These are phyloP conservation scores for Cottoperca gobio DNA, from an alignment of 2,797 vertebrate genomes.

Conservation along the genomic window DNA sequence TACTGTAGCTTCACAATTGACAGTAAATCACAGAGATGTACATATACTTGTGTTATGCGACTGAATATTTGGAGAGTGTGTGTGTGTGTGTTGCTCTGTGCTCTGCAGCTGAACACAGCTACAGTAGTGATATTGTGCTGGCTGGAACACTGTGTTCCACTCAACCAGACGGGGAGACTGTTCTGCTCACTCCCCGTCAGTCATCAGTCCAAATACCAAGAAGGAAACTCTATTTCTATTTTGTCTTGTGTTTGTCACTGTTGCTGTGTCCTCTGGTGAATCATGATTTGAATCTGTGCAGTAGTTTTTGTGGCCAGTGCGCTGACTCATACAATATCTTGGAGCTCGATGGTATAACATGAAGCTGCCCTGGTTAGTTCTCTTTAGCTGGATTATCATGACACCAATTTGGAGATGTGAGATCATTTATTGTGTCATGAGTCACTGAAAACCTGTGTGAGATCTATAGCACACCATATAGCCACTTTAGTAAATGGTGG, in stretches of 20 bases:
- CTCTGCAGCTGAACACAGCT: conserved; percentile 51
- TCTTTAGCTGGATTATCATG: background rate
- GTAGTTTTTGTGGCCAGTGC: conserved; percentile 13
- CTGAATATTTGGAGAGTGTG: background rate
- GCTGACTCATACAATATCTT: no score
- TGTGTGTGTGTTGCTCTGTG: conserved; percentile 12
- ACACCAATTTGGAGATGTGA: background rate
- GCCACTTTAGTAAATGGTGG: no score
- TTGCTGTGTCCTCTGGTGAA: conserved; percentile 17
- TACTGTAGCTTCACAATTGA: conserved; percentile 1
- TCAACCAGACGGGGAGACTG: conserved; percentile 50
- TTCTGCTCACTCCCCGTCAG: conserved; percentile 42
- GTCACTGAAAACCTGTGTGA: no score
- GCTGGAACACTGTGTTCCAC: conserved; percentile 67
- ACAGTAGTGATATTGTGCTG: conserved; percentile 56
- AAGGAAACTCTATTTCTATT: conserved; percentile 27
- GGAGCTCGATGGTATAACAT: no score
- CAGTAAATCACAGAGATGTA: conserved; percentile 12
- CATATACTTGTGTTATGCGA: conserved; percentile 4
- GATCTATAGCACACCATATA: no score
- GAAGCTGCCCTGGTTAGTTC: background rate
- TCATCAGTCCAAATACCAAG: conserved; percentile 41
- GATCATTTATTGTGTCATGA: background rate
- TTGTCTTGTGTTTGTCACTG: conserved; percentile 10
- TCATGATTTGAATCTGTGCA: conserved; percentile 20